Base-by-base conservation (phyloP, 2,113 vertebrate genomes). In the Cryptotis parvus region DNA sequence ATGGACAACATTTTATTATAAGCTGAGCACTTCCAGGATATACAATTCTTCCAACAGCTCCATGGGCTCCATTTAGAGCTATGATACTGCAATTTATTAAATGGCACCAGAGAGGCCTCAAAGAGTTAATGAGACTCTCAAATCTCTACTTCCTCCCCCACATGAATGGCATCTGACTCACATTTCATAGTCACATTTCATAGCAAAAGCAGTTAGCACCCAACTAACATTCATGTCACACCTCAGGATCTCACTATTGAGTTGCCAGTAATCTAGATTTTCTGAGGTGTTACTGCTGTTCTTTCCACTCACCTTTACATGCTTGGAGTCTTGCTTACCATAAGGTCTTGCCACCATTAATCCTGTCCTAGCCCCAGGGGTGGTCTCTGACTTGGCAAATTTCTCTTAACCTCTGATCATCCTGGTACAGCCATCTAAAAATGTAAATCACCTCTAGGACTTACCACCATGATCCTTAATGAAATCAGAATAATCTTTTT, bases 381-480 rank as follows among this genome's bases (percentile, higher is more conserved):
- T 83, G 93, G 88, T 41, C 88, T 91, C 58, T 41, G 69, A 49
- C 78, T 77, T 93, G 85, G 85, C 82, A 87, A 89, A 55, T 58
- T 45, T 63, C 70, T 73, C 61, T 86, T 91, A 3, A 35, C 35
- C 29, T 91, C 79, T 85, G 37, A 65, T 41, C 35, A 2, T n/a
- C 70, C 91, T 94, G 87, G 69, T 74, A 73, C 10, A 43, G 5
- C 35, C 9, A 7, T 49, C 3, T 39, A 75, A 83, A 86, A 41
- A 41, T 29, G 55, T 18, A 86, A 41, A 69, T 83, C 45, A 65
- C 73, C 73, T 88, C 11, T 85, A 83, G 73, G 29, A 72, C 55
- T 73, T 86, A 35, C 6, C 43, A 35, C 45, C 52, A 15, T 31
- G 58, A 31, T 77, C 27, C 29, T 81, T 66, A 78, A 70, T 41